Conservation (phyloP, 2,888 invertebrate species). For the Ectemnius cavifrons region DNA sequence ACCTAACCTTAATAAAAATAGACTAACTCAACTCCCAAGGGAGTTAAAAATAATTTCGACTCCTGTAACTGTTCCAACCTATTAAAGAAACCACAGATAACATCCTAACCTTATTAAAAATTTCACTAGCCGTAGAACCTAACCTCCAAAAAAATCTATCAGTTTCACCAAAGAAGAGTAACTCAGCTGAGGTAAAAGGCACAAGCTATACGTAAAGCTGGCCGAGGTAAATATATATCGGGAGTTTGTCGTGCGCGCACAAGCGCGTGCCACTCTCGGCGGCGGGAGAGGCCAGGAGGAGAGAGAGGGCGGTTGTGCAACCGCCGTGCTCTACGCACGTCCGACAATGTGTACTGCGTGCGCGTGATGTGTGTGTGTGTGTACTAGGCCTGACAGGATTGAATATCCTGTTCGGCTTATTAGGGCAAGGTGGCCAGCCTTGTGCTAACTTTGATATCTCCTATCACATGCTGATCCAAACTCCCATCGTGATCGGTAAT, state of each 20-base stretch:
- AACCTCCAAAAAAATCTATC: too few relatives aligned
- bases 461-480: conserved; percentile 55
- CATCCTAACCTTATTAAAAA: too few relatives aligned
- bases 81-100: too few relatives aligned
- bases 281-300: not conserved
- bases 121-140: too few relatives aligned
- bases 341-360: conserved; percentile 51
- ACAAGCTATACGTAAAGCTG: too few relatives aligned
- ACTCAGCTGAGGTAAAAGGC: too few relatives aligned
- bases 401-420: conserved; percentile 76
- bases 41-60: too few relatives aligned
- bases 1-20: too few relatives aligned
- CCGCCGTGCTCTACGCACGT: conserved; percentile 56
- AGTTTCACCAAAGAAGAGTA: too few relatives aligned
- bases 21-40: too few relatives aligned
- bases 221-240: conserved; percentile 40
- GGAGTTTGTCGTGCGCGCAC: conserved; percentile 44
- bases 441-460: conserved; percentile 65
- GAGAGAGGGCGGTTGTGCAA: conserved; percentile 62
- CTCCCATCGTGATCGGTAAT: not conserved
- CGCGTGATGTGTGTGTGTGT: not conserved
- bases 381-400: conserved; percentile 52
- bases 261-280: conserved; percentile 35
- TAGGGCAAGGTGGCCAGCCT: conserved; percentile 74
- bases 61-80: too few relatives aligned